Conservation (phyloP, 1,140 invertebrate genomes). For the Drosophila elegans region DNA sequence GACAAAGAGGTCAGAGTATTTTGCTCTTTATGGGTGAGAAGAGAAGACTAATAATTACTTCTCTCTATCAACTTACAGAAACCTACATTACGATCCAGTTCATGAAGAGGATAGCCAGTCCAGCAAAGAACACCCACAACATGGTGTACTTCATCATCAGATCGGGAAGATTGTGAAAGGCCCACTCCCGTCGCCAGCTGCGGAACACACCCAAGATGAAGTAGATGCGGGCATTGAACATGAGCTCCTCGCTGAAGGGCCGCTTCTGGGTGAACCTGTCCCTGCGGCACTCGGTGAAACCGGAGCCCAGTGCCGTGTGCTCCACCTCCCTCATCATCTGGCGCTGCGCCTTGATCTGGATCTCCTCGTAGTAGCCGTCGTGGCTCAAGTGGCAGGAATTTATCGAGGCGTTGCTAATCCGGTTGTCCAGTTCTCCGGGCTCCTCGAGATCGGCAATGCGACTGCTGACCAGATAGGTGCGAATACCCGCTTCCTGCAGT, state of each 20-base stretch:
- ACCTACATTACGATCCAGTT: neutral
- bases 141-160: constrained; percentile 69
- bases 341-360: constrained; percentile 14
- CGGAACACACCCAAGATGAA: constrained; percentile 49
- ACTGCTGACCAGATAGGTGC: constrained; percentile 89
- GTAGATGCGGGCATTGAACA: constrained; percentile 53
- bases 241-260: constrained; percentile 26
- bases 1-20: too few species aligned
- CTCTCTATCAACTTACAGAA: neutral
- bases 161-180: constrained; percentile 57
- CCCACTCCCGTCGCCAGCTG: constrained; percentile 44
- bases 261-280: constrained; percentile 11
- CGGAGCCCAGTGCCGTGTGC: constrained; percentile 65
- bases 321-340: constrained; percentile 70
- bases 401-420: neutral
- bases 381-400: constrained; percentile 3
- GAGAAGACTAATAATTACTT: neutral
- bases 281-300: constrained; percentile 5
- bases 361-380: constrained; percentile 6
- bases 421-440: too few species aligned
- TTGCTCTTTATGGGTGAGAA: neutral
- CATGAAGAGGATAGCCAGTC: neutral
- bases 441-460: neutral
- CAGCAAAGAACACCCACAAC: constrained; percentile 4
- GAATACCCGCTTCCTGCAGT: constrained; percentile 88